Percentiles rank a stretch among this genome's conserved stretches.
Conservation (phyloP, 2,797 vertebrate species). For the Neosilurus hyrtlii region DNA sequence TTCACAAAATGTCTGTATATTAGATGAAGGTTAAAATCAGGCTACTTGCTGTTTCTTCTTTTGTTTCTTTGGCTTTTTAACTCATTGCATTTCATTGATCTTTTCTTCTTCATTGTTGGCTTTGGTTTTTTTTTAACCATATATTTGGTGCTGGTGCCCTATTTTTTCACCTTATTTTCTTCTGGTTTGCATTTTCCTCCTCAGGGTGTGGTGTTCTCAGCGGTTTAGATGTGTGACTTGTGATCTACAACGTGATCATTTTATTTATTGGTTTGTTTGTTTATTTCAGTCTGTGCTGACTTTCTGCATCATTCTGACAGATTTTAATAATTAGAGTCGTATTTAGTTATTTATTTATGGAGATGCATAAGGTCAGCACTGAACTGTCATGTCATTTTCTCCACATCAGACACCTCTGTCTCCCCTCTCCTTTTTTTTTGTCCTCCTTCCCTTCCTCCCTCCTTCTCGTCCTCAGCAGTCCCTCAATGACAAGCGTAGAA, state of each 20-base stretch:
- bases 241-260: constrained; percentile 28
- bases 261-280: constrained; percentile 8
- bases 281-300: constrained; percentile 36
- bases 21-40: not conserved
- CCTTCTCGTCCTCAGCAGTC: constrained; percentile 93
- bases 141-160: not conserved
- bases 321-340: not conserved
- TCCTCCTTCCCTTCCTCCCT: constrained; percentile 74
- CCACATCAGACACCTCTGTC: constrained; percentile 78
- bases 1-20: not conserved
- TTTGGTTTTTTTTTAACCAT: no score
- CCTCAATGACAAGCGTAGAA: constrained; percentile 97
- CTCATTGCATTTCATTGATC: not conserved
- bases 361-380: constrained; percentile 68
- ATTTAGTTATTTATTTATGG: not conserved
- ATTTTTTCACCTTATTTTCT: constrained; percentile 12
- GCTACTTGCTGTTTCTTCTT: not conserved
- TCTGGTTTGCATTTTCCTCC: constrained; percentile 13
- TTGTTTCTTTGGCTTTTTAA: not conserved
- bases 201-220: not conserved
- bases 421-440: constrained; percentile 61
- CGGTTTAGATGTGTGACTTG: constrained; percentile 27
- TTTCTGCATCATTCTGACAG: constrained; percentile 27
- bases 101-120: not conserved
- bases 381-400: constrained; percentile 74